Conservation (phyloP, 2,888 invertebrate genomes). For the Junonia oenone region DNA sequence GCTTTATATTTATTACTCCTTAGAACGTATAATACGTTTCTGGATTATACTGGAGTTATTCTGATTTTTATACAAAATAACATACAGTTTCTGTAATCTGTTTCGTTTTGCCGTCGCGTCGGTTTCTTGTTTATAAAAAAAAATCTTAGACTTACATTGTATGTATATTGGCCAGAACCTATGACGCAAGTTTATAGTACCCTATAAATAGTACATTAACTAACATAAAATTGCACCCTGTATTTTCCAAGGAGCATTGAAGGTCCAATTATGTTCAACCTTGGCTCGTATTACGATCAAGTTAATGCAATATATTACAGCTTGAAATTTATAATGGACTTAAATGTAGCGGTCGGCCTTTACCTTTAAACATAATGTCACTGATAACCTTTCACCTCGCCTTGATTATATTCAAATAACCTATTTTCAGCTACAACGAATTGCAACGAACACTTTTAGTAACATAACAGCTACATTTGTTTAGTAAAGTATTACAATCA, state of each 20-base stretch:
- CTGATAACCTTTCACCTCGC: slow-evolving; percentile 25
- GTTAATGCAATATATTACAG: slow-evolving; percentile 34
- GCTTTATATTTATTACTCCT: no score
- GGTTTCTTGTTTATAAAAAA: no score
- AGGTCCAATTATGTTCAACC: slow-evolving; percentile 42
- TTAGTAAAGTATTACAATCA: no score
- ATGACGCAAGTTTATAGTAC: not conserved
- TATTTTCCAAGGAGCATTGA: slow-evolving; percentile 43
- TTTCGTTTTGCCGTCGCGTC: no score
- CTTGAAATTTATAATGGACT: slow-evolving; percentile 30
- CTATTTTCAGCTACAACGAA: slow-evolving; percentile 6
- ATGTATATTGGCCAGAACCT: not conserved
- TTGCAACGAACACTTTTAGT: slow-evolving; percentile 5
- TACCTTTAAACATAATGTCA: slow-evolving; percentile 28
- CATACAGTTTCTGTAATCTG: no score
- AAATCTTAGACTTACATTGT: no score
- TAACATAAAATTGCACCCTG: slow-evolving; percentile 40
- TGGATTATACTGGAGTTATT: no score
- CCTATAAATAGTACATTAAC: slow-evolving; percentile 17
- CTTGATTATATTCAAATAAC: slow-evolving; percentile 11
- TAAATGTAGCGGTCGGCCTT: slow-evolving; percentile 24
- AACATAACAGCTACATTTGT: no score
- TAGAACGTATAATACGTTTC: no score
- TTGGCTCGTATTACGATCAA: slow-evolving; percentile 31
- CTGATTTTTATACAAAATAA: no score